Evolutionary conservation across 1,140 invertebrate genomes (phyloP).

Genomic region (Agrypnia vestita): DNA sequence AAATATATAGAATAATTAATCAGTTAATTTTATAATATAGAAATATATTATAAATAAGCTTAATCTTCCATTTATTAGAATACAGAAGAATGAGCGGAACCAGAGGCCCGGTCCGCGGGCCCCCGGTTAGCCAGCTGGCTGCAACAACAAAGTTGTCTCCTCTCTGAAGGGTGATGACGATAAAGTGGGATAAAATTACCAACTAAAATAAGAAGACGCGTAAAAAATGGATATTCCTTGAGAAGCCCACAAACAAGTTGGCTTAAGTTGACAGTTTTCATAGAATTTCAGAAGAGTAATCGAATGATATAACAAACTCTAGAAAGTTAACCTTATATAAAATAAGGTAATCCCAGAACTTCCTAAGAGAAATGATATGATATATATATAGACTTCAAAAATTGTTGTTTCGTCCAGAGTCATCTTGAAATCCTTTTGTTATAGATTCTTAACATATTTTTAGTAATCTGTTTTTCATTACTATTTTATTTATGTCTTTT

Average conservation of each 20-base stretch:
- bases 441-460: too few relatives aligned
- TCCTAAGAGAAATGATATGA: conserved; percentile 16
- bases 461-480: too few relatives aligned
- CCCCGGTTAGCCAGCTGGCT: too few relatives aligned
- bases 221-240: conserved; percentile 28
- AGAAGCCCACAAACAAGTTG: conserved; percentile 28
- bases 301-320: conserved; percentile 29
- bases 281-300: conserved; percentile 31
- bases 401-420: too few relatives aligned
- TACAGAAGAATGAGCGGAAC: too few relatives aligned
- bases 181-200: conserved; percentile 28
- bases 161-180: conserved; percentile 23
- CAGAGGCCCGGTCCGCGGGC: too few relatives aligned
- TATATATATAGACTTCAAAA: neutral
- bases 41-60: too few relatives aligned
- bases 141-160: conserved; percentile 19
- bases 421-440: too few relatives aligned
- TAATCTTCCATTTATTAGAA: too few relatives aligned
- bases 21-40: too few relatives aligned
- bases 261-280: conserved; percentile 3
- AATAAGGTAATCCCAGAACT: neutral
- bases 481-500: too few relatives aligned
- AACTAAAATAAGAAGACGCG: conserved; percentile 32
- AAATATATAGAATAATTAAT: too few relatives aligned
- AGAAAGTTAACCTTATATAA: conserved; percentile 4